phyloP scores from a whole-genome alignment of 1,140 invertebrate species.

The Bombus soroeensis region DNA sequence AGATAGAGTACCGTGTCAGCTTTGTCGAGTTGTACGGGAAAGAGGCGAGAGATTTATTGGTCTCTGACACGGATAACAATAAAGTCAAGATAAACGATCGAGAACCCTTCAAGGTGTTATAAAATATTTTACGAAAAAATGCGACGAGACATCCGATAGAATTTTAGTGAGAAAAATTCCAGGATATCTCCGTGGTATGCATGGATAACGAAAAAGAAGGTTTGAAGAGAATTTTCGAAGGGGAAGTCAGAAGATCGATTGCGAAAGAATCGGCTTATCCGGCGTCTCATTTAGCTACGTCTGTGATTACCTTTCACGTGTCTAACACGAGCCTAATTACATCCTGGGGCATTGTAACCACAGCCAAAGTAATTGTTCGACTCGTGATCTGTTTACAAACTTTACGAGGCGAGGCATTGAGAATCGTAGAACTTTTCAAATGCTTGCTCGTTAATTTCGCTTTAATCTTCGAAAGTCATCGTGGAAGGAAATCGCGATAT shows the following conservation, averaged over 20 bases:
- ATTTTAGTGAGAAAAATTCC: background rate
- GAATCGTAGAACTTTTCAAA: background rate
- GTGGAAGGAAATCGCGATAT: no score
- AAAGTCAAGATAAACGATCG: slow-evolving; percentile 40
- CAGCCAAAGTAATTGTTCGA: slow-evolving; percentile 50
- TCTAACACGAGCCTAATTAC: slow-evolving; percentile 57
- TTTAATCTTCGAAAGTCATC: no score
- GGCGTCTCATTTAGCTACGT: slow-evolving; percentile 53
- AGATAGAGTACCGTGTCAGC: slow-evolving; percentile 59
- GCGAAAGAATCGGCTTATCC: slow-evolving; percentile 41
- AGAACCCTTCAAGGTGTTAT: slow-evolving; percentile 60
- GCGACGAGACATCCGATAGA: background rate
- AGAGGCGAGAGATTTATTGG: slow-evolving; percentile 52
- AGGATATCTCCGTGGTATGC: slow-evolving; percentile 42
- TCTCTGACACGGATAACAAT: slow-evolving; percentile 12
- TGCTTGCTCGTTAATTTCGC: no score
- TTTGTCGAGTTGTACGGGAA: slow-evolving; percentile 59
- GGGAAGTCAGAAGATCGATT: slow-evolving; percentile 53
- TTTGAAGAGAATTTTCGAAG: slow-evolving; percentile 55
- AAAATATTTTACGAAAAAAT: background rate
- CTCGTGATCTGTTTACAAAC: background rate
- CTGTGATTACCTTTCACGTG: slow-evolving; percentile 62
- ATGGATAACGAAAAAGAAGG: slow-evolving; percentile 43
- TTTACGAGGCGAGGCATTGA: background rate
- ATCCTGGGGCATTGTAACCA: slow-evolving; percentile 48